Conservation (phyloP, 2,113 vertebrate genomes). For the Grallaria varia region DNA sequence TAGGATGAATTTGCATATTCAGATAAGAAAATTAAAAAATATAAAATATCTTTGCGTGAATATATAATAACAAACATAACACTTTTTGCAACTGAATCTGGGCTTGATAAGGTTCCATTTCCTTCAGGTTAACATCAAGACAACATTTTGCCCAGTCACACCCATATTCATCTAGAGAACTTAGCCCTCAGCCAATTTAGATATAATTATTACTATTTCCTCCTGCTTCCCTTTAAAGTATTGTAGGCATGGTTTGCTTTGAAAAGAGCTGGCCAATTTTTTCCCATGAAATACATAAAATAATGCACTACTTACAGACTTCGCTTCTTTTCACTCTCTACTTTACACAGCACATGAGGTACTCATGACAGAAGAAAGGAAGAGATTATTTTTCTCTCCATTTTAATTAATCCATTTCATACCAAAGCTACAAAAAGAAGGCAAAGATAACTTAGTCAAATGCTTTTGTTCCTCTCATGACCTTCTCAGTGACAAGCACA, state of each 20-base stretch:
- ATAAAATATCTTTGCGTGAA: background rate
- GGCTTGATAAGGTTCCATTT: background rate
- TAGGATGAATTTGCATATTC: background rate
- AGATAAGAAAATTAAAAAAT: background rate
- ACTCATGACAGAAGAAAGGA: background rate
- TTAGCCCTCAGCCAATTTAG: constrained; percentile 36
- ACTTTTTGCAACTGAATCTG: background rate
- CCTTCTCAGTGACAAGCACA: background rate
- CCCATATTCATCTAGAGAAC: constrained; percentile 35
- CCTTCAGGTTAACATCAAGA: constrained; percentile 3
- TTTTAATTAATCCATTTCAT: background rate
- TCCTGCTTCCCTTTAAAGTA: constrained; percentile 23
- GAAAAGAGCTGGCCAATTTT: constrained; percentile 27
- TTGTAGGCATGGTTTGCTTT: constrained; percentile 24
- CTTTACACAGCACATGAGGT: background rate
- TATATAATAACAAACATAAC: background rate
- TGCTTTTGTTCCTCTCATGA: background rate
- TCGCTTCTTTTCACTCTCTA: background rate
- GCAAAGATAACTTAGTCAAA: background rate
- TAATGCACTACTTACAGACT: background rate
- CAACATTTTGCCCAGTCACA: constrained; percentile 3
- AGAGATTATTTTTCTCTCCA: background rate
- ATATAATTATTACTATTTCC: constrained; percentile 50
- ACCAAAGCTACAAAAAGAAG: background rate
- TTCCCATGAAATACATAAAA: constrained; percentile 37